phyloP scores from a whole-genome alignment of 2,888 invertebrate genomes.

The Ophioninae sp. region DNA sequence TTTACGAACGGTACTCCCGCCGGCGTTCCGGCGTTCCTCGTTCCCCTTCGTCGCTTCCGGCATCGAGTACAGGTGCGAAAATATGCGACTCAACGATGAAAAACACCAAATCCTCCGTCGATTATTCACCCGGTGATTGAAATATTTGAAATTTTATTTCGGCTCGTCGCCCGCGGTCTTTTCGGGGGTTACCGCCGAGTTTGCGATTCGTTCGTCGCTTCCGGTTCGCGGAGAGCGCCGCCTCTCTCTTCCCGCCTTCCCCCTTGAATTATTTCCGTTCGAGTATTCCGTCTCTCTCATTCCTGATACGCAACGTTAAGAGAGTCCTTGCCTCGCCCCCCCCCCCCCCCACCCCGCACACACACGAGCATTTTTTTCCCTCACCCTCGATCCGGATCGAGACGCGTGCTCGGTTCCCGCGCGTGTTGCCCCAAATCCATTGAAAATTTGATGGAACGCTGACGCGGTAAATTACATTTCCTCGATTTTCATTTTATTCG shows the following conservation, averaged over 20 bases:
- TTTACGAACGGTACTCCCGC: no score
- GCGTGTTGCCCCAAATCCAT: conserved; percentile 31
- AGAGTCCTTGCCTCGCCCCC: conserved; percentile 14
- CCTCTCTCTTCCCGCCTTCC: conserved; percentile 31
- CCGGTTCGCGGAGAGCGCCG: neutral
- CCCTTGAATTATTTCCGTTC: conserved; percentile 64
- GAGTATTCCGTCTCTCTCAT: conserved; percentile 54
- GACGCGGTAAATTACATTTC: conserved; percentile 44
- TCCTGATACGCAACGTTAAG: conserved; percentile 33
- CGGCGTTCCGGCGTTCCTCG: no score
- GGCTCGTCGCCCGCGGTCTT: conserved; percentile 54
- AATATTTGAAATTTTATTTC: conserved; percentile 72
- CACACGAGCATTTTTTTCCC: neutral
- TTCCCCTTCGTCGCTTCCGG: neutral
- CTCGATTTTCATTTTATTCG: conserved; percentile 60
- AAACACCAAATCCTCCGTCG: conserved; percentile 19
- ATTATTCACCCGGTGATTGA: conserved; percentile 69
- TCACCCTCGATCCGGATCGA: conserved; percentile 5
- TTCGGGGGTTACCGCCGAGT: conserved; percentile 8
- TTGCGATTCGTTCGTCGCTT: conserved; percentile 20
- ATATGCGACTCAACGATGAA: neutral
- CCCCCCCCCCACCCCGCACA: neutral
- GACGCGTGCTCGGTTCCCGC: neutral
- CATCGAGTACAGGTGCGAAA: neutral
- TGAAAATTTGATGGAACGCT: conserved; percentile 60